Evolutionary conservation across 2,113 vertebrate genomes (phyloP), one percentile per base, ranked within the genome.

Genomic region (Mola mola): DNA sequence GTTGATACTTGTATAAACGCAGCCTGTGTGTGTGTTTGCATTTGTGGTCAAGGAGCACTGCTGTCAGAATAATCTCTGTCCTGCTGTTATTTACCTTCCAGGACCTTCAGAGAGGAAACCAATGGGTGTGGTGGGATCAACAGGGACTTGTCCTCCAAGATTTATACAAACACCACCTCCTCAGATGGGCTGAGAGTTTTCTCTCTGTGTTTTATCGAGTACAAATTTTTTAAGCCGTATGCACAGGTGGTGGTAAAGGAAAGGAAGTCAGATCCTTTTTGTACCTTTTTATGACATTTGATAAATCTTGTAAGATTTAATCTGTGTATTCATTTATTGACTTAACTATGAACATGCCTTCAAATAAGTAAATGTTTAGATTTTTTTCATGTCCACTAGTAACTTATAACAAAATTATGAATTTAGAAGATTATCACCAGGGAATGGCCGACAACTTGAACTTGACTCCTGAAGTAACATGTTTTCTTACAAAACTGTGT

Each of bases 1-100:
- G 10, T n/a, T 49, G 25, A 44, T 57, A 1, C 2, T 16, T 37
- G 38, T 58, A 40, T 21, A 36, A 55, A 16, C 36, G 41, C 33
- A 13, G 9, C n/a, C 28, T 25, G 51, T 41, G 34, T 44, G 46
- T 25, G 59, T 73, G 36, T 71, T 61, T 82, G 78, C 41, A 13
- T 66, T 65, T 41, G 67, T 22, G 73, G 42, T 73, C 28, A 37
- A 59, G 31, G 66, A 60, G 55, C 15, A 24, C 53, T 42, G 65
- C 64, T 61, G 64, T 67, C 34, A 73, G 49, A 84, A 79, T 75
- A 67, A 69, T 79, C 73, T 76, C 69, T 70, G 36, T 75, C 77
- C 78, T 80, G 78, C 69, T 75, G 60, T 79, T 83, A 78, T 88
- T 88, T 81, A 81, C 84, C 75, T 86, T 82, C 26, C 64, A 75